Evolutionary conservation across 2,113 vertebrate species (phyloP).

Genomic region (Canis aureus): DNA sequence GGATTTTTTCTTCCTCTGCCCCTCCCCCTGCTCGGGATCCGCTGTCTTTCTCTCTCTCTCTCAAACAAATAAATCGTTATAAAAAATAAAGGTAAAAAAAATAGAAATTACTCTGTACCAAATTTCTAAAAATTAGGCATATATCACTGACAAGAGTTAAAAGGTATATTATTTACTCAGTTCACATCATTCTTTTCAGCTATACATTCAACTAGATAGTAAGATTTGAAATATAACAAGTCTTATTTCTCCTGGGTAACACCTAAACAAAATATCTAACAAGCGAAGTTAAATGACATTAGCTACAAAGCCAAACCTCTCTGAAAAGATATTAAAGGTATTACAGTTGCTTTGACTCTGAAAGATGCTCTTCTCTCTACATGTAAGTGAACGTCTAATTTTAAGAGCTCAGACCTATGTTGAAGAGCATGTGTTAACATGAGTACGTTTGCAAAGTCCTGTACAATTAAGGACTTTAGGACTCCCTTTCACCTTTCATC

Average conservation of each 20-base stretch:
- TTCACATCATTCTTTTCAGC: background rate
- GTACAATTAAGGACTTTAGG: background rate
- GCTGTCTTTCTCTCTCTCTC: background rate
- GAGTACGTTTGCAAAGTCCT: background rate
- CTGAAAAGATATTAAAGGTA: background rate
- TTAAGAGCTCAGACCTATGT: background rate
- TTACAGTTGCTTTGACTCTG: background rate
- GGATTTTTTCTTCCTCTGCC: background rate
- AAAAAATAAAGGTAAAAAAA: background rate
- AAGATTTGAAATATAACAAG: background rate
- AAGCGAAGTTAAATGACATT: background rate
- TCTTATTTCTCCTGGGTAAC: background rate
- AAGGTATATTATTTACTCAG: background rate
- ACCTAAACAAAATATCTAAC: background rate
- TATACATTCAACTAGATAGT: background rate
- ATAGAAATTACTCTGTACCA: background rate
- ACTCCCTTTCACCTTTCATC: background rate
- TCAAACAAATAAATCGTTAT: background rate
- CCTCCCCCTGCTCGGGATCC: background rate
- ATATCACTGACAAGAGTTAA: background rate
- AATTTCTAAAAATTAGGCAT: background rate
- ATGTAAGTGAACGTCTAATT: background rate
- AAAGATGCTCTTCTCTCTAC: background rate
- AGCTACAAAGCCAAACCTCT: background rate
- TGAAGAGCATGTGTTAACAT: background rate